Percentiles rank a stretch among this genome's conserved stretches.
Evolutionary conservation across 2,888 invertebrate species (phyloP).

Genomic region (Ormyrus labotus): DNA sequence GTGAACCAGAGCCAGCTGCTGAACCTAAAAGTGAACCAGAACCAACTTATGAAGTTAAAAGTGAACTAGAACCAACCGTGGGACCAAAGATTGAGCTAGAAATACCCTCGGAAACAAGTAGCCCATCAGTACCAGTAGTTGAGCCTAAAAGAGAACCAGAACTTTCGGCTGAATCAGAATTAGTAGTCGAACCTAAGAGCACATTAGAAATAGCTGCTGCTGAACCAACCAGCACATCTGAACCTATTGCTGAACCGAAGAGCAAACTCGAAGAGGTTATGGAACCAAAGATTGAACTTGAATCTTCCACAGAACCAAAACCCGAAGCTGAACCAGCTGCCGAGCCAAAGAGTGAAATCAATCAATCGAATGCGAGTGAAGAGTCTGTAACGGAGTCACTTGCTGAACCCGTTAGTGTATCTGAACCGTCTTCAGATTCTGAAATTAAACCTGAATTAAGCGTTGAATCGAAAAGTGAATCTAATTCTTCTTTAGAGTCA

Average conservation of each 20-base stretch:
- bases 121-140: conserved; percentile 59
- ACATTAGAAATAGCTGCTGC: conserved; percentile 59
- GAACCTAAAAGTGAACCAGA: conserved; percentile 64
- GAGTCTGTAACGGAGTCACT: conserved; percentile 61
- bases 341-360: conserved; percentile 58
- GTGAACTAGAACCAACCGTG: conserved; percentile 61
- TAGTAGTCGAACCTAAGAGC: not conserved
- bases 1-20: not conserved
- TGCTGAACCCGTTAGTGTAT: conserved; percentile 62
- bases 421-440: conserved; percentile 57
- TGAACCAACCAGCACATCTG: conserved; percentile 66
- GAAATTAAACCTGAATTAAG: conserved; percentile 62
- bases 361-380: no score
- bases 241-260: conserved; percentile 64
- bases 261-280: conserved; percentile 62
- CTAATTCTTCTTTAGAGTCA: conserved; percentile 59
- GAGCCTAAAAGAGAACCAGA: conserved; percentile 68
- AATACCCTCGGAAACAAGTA: conserved; percentile 60
- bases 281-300: conserved; percentile 45
- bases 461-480: conserved; percentile 50
- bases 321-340: conserved; percentile 59
- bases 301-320: conserved; percentile 59
- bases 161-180: conserved; percentile 59
- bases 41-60: conserved; percentile 51
- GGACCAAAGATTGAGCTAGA: conserved; percentile 61